A percentile compares a stretch with the other conserved stretches of the same genome.
Evolutionary conservation across 2,888 invertebrate species (phyloP).

Genomic region (Pherbina coryleti): DNA sequence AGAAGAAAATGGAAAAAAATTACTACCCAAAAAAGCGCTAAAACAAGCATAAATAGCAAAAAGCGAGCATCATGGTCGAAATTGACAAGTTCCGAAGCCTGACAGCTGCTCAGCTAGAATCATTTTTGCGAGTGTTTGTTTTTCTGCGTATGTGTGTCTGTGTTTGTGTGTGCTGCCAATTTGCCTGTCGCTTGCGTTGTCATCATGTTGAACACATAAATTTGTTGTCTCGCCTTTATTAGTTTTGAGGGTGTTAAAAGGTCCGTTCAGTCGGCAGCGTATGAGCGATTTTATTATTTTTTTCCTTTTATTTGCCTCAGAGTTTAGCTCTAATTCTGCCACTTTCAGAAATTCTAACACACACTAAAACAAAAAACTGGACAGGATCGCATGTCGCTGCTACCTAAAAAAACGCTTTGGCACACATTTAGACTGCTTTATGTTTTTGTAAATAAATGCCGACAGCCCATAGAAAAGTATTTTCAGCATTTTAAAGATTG

Average conservation of each 20-base stretch:
- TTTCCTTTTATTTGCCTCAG: too few relatives aligned
- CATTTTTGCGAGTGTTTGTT: not conserved
- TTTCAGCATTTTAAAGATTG: too few relatives aligned
- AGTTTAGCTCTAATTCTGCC: too few relatives aligned
- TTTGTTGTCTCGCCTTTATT: slow-evolving; percentile 10
- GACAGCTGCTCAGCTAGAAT: not conserved
- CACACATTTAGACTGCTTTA: too few relatives aligned
- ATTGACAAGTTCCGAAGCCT: slow-evolving; percentile 7
- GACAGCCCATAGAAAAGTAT: too few relatives aligned
- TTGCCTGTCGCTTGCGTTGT: slow-evolving; percentile 2
- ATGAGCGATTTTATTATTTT: too few relatives aligned
- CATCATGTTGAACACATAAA: slow-evolving; percentile 1
- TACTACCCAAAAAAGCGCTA: slow-evolving; percentile 15
- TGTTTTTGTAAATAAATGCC: too few relatives aligned
- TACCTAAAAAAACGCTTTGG: too few relatives aligned
- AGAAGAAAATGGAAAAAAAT: not conserved
- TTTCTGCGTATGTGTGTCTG: not conserved
- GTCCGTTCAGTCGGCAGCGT: not conserved
- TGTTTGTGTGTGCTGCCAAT: not conserved
- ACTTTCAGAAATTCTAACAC: too few relatives aligned
- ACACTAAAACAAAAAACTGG: too few relatives aligned
- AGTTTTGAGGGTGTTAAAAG: not conserved
- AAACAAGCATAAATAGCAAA: slow-evolving; percentile 6
- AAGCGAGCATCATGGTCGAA: not conserved
- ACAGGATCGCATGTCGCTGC: too few relatives aligned